phyloP scores from a whole-genome alignment of 2,888 invertebrate species.

The Cremastinae sp. region DNA sequence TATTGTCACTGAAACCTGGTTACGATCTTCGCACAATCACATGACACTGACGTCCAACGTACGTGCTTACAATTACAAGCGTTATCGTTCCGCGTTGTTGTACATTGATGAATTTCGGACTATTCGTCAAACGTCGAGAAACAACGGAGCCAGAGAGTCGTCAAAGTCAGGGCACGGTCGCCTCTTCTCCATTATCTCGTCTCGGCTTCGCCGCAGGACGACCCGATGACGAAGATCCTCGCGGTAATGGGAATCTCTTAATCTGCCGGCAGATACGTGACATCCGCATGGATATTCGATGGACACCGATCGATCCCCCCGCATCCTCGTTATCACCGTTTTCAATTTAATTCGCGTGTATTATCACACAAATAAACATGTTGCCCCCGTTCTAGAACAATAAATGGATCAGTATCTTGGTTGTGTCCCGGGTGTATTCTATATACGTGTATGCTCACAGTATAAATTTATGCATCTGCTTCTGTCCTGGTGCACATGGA shows the following conservation, averaged over 20 bases:
- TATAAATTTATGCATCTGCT: neutral
- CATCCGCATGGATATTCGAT: constrained; percentile 27
- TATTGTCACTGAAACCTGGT: constrained; percentile 34
- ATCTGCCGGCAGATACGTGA: neutral
- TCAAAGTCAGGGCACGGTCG: constrained; percentile 15
- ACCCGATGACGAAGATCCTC: constrained; percentile 26
- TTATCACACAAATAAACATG: constrained; percentile 32
- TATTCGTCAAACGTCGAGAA: constrained; percentile 47
- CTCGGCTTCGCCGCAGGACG: neutral
- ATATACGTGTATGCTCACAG: neutral
- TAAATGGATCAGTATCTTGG: neutral
- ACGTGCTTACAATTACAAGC: constrained; percentile 23
- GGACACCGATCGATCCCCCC: neutral
- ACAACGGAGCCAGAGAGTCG: neutral
- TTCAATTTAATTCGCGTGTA: constrained; percentile 16
- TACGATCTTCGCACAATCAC: constrained; percentile 12
- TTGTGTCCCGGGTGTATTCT: neutral
- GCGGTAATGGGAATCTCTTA: neutral
- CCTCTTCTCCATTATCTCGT: constrained; percentile 30
- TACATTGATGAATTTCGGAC: constrained; percentile 33
- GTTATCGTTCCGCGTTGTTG: constrained; percentile 14
- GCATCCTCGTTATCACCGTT: constrained; percentile 19
- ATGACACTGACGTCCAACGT: neutral
- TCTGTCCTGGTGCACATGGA: neutral
- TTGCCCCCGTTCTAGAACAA: no score